phyloP scores from a whole-genome alignment of 2,113 vertebrate species.

The Petroica traversi region DNA sequence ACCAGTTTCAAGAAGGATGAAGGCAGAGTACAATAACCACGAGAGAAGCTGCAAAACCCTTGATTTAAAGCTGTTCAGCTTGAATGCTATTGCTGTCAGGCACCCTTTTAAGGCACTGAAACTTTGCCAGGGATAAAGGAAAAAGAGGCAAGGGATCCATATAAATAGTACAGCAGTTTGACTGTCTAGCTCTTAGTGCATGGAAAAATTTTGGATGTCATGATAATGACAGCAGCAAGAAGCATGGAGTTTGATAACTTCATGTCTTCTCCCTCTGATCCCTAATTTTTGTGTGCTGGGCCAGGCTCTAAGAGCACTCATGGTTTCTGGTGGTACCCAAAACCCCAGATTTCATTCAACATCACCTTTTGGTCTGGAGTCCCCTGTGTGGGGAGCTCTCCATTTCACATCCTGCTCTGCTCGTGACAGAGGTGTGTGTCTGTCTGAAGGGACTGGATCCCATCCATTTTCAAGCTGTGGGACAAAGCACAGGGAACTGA shows the following conservation, averaged over 20 bases:
- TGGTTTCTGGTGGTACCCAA: fast-evolving
- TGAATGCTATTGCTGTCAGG: not conserved
- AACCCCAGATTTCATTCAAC: not conserved
- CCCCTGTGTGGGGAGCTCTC: not conserved
- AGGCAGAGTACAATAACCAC: not conserved
- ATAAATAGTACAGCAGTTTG: not conserved
- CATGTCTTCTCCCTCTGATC: not conserved
- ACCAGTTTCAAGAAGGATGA: not conserved
- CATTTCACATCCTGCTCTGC: not conserved
- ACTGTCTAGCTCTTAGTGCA: not conserved
- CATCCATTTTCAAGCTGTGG: not conserved
- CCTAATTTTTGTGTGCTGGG: not conserved
- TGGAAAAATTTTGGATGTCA: not conserved
- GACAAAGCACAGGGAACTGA: not conserved
- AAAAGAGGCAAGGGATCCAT: not conserved
- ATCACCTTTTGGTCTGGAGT: not conserved
- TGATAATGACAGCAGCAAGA: not conserved
- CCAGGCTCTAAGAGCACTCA: not conserved
- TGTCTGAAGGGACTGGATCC: not conserved
- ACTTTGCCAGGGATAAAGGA: not conserved
- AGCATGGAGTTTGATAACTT: not conserved
- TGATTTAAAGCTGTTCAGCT: not conserved
- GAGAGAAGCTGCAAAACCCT: not conserved
- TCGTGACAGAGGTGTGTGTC: not conserved
- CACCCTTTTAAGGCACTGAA: not conserved